Conservation (phyloP, 2,113 vertebrate genomes). For the Accipiter virgatus region DNA sequence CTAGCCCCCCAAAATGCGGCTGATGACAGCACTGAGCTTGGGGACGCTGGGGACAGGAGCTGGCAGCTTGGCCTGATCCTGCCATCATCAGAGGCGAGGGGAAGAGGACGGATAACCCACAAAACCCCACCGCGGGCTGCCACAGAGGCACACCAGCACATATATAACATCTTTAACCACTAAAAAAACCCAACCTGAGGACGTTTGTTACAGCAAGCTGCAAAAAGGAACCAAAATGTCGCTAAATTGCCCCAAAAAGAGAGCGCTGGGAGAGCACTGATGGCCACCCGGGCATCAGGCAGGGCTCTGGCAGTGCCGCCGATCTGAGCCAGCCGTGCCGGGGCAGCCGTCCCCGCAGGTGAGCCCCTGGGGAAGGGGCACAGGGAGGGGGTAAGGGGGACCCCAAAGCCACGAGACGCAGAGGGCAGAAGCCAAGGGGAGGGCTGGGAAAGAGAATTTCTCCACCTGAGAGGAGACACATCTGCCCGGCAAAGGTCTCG, state of each 20-base stretch:
- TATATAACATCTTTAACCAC: fast-evolving
- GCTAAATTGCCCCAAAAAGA: not conserved
- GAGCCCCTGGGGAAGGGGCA: no score
- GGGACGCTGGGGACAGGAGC: not conserved
- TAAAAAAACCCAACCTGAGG: not conserved
- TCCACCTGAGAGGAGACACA: fast-evolving
- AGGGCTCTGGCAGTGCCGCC: not conserved
- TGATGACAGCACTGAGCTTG: not conserved
- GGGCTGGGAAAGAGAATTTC: not conserved
- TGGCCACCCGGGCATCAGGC: fast-evolving
- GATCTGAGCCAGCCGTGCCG: fast-evolving
- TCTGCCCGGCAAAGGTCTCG: fast-evolving
- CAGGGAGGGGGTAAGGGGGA: no score
- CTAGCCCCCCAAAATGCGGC: fast-evolving
- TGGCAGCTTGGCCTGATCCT: not conserved
- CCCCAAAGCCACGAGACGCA: not conserved
- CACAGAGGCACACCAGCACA: not conserved
- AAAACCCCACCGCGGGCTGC: fast-evolving
- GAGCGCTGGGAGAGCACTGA: no score
- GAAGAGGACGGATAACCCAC: not conserved
- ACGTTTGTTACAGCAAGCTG: not conserved
- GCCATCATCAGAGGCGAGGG: not conserved
- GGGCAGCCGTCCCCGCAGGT: not conserved
- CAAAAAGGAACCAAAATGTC: not conserved
- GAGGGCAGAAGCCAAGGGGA: not conserved